Percentiles rank a stretch among this genome's conserved stretches.
These are phyloP conservation scores for Dioctria linearis DNA, from an alignment of 2,888 invertebrate species.

Conservation along the genomic window DNA sequence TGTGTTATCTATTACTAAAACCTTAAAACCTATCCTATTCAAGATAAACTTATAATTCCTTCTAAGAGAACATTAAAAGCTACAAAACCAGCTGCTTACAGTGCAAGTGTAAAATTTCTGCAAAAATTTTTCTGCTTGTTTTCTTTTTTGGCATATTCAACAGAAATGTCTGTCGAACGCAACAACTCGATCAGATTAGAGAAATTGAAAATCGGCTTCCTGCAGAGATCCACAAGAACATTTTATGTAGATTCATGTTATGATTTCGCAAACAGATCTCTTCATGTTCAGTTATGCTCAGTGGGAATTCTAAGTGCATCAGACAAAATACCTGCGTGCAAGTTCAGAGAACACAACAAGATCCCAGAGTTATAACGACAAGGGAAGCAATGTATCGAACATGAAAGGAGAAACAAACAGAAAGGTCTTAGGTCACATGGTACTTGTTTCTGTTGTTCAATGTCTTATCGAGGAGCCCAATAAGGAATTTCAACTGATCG, in stretches of 20 bases:
- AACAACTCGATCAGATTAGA: slow-evolving; percentile 45
- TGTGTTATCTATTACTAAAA: too few species aligned
- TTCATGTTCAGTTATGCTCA: slow-evolving; percentile 61
- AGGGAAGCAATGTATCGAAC: slow-evolving; percentile 30
- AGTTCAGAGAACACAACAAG: slow-evolving; percentile 36
- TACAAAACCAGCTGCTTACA: too few species aligned
- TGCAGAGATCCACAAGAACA: slow-evolving; percentile 59
- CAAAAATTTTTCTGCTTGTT: background rate
- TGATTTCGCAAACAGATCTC: slow-evolving; percentile 63
- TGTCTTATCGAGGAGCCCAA: slow-evolving; percentile 28
- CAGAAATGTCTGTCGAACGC: slow-evolving; percentile 35
- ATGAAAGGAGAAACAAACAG: slow-evolving; percentile 8
- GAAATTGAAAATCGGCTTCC: slow-evolving; percentile 60
- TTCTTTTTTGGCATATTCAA: slow-evolving; percentile 17
- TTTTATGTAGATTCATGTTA: slow-evolving; percentile 62
- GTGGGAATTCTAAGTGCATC: slow-evolving; percentile 57
- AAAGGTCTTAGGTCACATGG: slow-evolving; percentile 49
- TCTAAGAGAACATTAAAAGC: too few species aligned
- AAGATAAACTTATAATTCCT: too few species aligned
- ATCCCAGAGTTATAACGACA: slow-evolving; percentile 30
- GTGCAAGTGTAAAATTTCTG: too few species aligned
- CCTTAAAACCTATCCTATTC: too few species aligned
- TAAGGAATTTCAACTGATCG: slow-evolving; percentile 43
- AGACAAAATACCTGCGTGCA: slow-evolving; percentile 49
- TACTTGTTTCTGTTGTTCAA: slow-evolving; percentile 28